phyloP scores from a whole-genome alignment of 2,797 vertebrate species.

The Schizopygopsis malacanthus region DNA sequence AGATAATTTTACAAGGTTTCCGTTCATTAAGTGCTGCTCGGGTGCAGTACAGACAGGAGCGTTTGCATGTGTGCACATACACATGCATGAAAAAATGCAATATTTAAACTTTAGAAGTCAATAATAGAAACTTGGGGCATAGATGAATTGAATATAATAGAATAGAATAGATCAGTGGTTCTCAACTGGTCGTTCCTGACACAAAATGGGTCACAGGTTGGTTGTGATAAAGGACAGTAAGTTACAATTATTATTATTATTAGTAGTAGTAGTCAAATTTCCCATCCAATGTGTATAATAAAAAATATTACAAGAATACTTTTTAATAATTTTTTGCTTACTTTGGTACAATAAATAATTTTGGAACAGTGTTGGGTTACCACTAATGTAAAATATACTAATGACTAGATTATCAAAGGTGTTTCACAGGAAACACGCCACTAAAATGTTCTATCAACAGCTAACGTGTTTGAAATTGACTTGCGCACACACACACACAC shows the following conservation, averaged over 20 bases:
- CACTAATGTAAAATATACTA: slow-evolving; percentile 11
- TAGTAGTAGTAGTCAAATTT: neutral
- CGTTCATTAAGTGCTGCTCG: slow-evolving; percentile 67
- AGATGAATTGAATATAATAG: neutral
- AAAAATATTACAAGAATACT: neutral
- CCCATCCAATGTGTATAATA: neutral
- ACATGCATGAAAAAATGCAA: neutral
- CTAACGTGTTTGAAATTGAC: slow-evolving; percentile 2
- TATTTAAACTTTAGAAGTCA: neutral
- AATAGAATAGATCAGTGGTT: neutral
- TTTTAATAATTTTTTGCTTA: neutral
- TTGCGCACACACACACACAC: slow-evolving; percentile 20
- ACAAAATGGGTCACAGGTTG: neutral
- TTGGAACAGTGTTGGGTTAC: neutral
- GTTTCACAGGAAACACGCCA: neutral
- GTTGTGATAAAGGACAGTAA: neutral
- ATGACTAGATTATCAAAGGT: neutral
- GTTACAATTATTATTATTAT: neutral
- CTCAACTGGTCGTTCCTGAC: too few species aligned
- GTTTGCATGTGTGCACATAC: neutral
- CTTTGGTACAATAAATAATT: neutral
- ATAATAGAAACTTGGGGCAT: neutral
- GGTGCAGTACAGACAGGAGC: slow-evolving; percentile 64
- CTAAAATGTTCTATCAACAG: neutral
- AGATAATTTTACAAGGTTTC: slow-evolving; percentile 73